A percentile compares a stretch with the other conserved stretches of the same genome.
phyloP scores from a whole-genome alignment of 2,888 invertebrate genomes.

The Diadegma fenestrale region DNA sequence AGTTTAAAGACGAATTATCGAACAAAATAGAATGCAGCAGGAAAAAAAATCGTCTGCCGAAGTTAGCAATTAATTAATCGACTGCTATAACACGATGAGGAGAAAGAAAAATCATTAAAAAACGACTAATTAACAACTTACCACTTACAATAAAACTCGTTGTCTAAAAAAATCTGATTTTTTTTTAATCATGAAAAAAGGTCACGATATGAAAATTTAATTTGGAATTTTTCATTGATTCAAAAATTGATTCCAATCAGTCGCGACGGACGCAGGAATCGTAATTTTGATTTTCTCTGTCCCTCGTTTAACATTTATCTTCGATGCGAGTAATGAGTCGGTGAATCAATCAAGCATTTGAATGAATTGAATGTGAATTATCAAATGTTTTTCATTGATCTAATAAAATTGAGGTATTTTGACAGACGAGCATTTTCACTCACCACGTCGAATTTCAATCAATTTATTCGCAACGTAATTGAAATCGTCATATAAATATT shows the following conservation, averaged over 20 bases:
- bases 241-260: too few relatives aligned
- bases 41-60: background rate
- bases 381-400: background rate
- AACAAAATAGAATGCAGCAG: background rate
- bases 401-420: background rate
- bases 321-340: background rate
- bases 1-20: background rate
- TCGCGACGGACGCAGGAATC: too few relatives aligned
- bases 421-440: background rate
- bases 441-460: background rate
- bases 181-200: background rate
- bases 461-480: constrained; percentile 8
- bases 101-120: too few relatives aligned
- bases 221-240: background rate
- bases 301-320: background rate
- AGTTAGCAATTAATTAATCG: background rate
- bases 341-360: background rate
- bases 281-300: background rate
- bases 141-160: too few relatives aligned
- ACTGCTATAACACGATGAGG: too few relatives aligned
- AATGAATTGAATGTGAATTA: background rate
- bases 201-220: background rate
- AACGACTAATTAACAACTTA: too few relatives aligned
- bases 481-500: constrained; percentile 15
- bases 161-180: too few relatives aligned